Conservation (phyloP, 2,797 vertebrate genomes). For the Ciconia nigra region DNA sequence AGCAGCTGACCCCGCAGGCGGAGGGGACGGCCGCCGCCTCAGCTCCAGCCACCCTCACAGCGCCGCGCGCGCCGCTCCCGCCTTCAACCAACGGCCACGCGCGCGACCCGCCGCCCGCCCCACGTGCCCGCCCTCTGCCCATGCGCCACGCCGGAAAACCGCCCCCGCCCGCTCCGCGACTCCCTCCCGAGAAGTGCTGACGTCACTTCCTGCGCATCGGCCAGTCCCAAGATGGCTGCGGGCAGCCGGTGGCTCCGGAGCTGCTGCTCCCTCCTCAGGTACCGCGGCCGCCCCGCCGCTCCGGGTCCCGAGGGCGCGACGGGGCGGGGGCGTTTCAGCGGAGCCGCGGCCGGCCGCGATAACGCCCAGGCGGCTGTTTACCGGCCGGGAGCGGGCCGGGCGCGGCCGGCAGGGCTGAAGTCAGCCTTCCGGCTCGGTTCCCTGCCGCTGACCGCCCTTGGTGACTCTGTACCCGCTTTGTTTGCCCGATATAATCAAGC, state of each 20-base stretch:
- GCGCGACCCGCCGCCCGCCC: background rate
- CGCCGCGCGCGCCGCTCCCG: background rate
- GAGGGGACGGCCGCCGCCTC: background rate
- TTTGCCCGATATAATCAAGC: rapidly evolving
- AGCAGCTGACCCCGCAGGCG: no score
- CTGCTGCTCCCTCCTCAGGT: slow-evolving; percentile 68
- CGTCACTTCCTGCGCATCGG: slow-evolving; percentile 47
- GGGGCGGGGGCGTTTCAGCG: background rate
- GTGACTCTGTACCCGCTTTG: no score
- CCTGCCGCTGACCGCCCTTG: background rate
- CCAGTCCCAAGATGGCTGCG: slow-evolving; percentile 63
- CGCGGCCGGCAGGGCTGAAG: background rate
- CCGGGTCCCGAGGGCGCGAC: background rate
- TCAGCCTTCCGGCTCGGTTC: background rate
- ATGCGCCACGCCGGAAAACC: background rate
- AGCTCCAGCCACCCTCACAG: background rate
- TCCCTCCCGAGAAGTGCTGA: background rate
- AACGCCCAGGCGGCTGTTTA: no score
- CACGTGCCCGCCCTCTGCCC: background rate
- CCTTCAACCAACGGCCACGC: background rate
- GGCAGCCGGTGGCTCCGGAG: background rate
- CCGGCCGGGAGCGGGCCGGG: background rate
- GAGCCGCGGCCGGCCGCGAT: background rate
- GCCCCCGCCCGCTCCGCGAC: background rate
- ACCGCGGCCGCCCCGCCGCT: background rate